Base-by-base conservation (phyloP, 1,140 invertebrate species). In the Tetragnatha versicolor region DNA sequence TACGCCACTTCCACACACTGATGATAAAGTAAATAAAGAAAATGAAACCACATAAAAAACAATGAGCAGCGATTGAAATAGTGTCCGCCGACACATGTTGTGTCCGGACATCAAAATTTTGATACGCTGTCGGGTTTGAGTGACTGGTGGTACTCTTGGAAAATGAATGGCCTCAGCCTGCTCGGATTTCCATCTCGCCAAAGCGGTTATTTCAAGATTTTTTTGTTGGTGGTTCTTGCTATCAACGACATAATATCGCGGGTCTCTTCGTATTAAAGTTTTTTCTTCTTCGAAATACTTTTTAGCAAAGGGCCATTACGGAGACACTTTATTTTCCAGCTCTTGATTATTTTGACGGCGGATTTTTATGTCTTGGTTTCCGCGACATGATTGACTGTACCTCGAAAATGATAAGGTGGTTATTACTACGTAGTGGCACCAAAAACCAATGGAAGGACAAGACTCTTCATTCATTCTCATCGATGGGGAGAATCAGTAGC, bases 101-200 rank as follows among this genome's bases (percentile, higher is more conserved):
- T 55, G 31, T 47, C 20, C 37, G 63, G 63, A 66, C 63, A 27
- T 66, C 63, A 66, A 17, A 42, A 66, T 70, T 70, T 70, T 70
- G 68, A 70, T 55, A 70, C 9, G 68, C 68, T 55, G 68, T 70
- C 68, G 20, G 12, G 7, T 70, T 37, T 70, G 68, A 70, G 53
- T 53, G 68, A 35, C 68, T 53, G 49, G 39, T 55, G 49, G 25
- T 49, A 53, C 33, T 55, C 68, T 25, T 17, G 7, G n/a, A 33
- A 51, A 70, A 70, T 70, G 51, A 51, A 70, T 70, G 51, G 27
- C 22, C 68, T 25, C 1, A 27, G 31, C 7, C 17, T 2, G 17
- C 63, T 66, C 42, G 27, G 3, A 47, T 66, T 66, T 51, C 49
- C n/a, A 51, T 51, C 9, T 39, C 39, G 25, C 27, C 63, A 42